phyloP scores from a whole-genome alignment of 30 jellyfish, hydroid and myxozoan species.

The Cassiopea andromeda region DNA sequence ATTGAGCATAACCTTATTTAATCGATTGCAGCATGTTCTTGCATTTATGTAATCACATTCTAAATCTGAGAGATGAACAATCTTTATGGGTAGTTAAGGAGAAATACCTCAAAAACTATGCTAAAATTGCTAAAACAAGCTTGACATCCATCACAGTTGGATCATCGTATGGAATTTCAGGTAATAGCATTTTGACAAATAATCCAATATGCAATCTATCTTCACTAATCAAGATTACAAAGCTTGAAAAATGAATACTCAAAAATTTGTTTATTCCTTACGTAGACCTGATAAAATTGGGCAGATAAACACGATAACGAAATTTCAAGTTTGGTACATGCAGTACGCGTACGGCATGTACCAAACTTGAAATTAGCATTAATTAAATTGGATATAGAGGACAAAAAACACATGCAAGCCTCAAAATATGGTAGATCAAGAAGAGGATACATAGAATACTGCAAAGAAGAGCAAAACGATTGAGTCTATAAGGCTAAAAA shows the following conservation, averaged over 20 bases:
- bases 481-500: conserved; percentile 71
- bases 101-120: background rate
- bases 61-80: conserved; percentile 69
- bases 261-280: too few relatives aligned
- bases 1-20: conserved; percentile 53
- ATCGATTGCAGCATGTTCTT: conserved; percentile 75
- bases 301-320: too few relatives aligned
- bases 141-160: too few relatives aligned
- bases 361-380: too few relatives aligned
- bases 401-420: too few relatives aligned
- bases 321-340: too few relatives aligned
- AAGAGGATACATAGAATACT: conserved; percentile 80
- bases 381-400: too few relatives aligned
- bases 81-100: background rate
- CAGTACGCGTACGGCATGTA: too few relatives aligned
- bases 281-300: too few relatives aligned
- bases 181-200: background rate
- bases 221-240: too few relatives aligned
- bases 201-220: background rate
- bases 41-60: conserved; percentile 91
- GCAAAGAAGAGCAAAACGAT: conserved; percentile 69
- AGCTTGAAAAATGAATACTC: too few relatives aligned
- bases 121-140: background rate
- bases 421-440: too few relatives aligned
- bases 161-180: background rate